Evolutionary conservation across 2,888 invertebrate genomes (phyloP).

Genomic region (Cataglyphis livida): DNA sequence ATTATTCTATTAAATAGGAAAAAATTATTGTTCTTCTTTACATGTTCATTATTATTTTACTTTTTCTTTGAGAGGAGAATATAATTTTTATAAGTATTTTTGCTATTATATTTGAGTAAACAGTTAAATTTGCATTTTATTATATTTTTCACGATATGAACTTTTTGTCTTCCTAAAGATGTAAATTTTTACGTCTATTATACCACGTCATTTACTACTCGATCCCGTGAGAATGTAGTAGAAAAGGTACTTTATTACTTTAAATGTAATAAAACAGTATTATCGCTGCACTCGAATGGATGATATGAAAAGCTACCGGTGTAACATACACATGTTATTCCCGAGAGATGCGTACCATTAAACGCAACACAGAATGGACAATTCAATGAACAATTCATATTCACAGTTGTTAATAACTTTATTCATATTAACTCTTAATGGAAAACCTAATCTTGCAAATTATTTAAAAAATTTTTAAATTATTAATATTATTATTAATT

Average conservation of each 20-base stretch:
- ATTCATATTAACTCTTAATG: background rate
- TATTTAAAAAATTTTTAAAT: background rate
- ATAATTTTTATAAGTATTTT: conserved; percentile 2
- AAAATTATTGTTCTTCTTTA: background rate
- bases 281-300: conserved; percentile 39
- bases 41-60: background rate
- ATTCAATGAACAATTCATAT: conserved; percentile 27
- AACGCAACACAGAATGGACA: conserved; percentile 13
- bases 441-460: background rate
- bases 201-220: background rate
- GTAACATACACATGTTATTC: conserved; percentile 30
- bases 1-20: background rate
- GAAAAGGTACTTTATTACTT: conserved; percentile 12
- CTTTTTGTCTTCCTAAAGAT: background rate
- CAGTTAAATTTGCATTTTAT: background rate
- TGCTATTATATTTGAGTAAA: background rate
- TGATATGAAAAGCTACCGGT: conserved; percentile 25
- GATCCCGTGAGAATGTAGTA: background rate
- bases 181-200: conserved; percentile 22
- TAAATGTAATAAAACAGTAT: conserved; percentile 37
- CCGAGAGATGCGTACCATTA: conserved; percentile 18
- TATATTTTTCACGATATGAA: background rate
- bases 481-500: background rate
- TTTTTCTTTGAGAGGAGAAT: background rate
- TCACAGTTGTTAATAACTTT: conserved; percentile 2